Evolutionary conservation across 1,140 invertebrate species (phyloP), one percentile per base, ranked within the genome.

Genomic region (Dendrolimus punctatus): DNA sequence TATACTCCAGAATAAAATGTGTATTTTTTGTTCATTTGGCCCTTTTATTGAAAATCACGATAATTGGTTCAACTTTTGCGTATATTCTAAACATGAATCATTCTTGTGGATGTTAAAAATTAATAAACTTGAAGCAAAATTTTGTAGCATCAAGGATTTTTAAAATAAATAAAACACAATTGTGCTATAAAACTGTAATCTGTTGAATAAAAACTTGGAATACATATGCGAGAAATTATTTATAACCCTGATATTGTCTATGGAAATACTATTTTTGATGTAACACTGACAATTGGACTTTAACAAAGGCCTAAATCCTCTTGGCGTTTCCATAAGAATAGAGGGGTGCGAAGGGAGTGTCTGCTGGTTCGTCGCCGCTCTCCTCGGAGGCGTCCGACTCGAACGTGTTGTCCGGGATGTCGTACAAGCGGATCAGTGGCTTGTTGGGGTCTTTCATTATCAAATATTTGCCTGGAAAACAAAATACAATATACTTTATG

Each of bases 401-500:
- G 88, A 99, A 99, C 4, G 97, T 98, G 79, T 98, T 98, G 87
- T 99, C 96, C 42, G 98, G 98, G 74, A 99, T 98, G 86, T 98
- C 96, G 74, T 99, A 99, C 49, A 99, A 90, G 59, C 97, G 92
- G 66, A 99, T 96, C 88, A 99, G 93, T 4, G 96, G 95, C 92
- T 99, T 99, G 84, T 98, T 99, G 1, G 98, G 99, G 88, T 99
- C 98, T 85, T 99, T 99, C 95, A 99, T 97, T 58, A 99, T 97
- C 52, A 99, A 89, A 83, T 99, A 99, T 85, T 95, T 95, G 58
- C 87, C 87, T 88, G 70, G 4, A 74, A 61, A 58, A 7, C 57
- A 51, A 2, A 37, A 49, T 38, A 23, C 2, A 40, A 42, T n/a
- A 8, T 42, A 57, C 40, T 47, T 37, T 41, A 43, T 42, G 23